Conservation (phyloP, 2,888 invertebrate species). For the Theretra japonica region DNA sequence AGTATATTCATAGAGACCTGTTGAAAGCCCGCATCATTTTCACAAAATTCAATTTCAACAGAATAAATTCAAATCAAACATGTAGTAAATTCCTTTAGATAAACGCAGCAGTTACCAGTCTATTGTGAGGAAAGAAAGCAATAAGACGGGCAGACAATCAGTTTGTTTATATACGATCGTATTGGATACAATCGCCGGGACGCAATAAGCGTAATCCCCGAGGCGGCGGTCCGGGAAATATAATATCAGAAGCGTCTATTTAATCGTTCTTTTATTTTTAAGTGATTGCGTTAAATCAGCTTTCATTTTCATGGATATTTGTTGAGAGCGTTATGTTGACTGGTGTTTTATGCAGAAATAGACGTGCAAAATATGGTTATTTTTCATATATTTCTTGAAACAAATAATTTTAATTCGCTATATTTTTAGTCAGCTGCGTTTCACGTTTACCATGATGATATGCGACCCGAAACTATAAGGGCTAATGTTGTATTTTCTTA, state of each 20-base stretch:
- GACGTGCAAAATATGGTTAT: background rate
- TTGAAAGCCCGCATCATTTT: background rate
- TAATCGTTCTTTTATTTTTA: constrained; percentile 40
- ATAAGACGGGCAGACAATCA: constrained; percentile 68
- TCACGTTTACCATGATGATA: no score
- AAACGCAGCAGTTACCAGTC: constrained; percentile 16
- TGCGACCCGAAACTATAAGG: no score
- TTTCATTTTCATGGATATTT: background rate
- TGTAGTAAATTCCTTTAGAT: constrained; percentile 8
- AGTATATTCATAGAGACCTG: background rate
- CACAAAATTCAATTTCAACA: background rate
- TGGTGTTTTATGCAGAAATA: background rate
- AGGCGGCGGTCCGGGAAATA: constrained; percentile 48
- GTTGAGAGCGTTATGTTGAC: background rate
- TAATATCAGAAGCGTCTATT: constrained; percentile 49
- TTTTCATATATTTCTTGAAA: background rate
- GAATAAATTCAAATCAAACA: constrained; percentile 24
- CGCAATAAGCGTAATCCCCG: constrained; percentile 79
- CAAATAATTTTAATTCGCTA: no score
- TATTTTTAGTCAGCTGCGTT: no score
- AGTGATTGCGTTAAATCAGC: background rate
- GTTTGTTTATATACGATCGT: constrained; percentile 73
- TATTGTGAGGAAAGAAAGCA: constrained; percentile 32
- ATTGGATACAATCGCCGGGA: constrained; percentile 74
- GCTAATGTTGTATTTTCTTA: no score